phyloP scores from a whole-genome alignment of 1,140 invertebrate genomes.

The Pachypeltis micranthus region DNA sequence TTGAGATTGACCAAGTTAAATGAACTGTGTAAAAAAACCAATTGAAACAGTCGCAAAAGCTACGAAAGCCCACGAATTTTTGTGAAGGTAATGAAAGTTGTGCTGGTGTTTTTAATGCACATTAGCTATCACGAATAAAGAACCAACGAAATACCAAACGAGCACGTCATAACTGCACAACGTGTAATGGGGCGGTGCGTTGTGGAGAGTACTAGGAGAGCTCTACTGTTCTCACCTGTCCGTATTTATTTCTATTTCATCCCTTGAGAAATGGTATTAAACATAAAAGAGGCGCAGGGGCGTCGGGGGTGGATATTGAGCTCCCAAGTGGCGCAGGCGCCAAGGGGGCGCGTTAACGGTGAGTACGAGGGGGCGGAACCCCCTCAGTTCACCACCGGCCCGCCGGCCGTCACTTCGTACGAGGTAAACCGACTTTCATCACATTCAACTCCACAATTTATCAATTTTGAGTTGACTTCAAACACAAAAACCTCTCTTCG shows the following conservation, averaged over 20 bases:
- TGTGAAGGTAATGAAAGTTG: not conserved
- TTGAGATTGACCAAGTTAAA: too few relatives aligned
- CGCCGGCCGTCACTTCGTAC: not conserved
- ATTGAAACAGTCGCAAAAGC: too few relatives aligned
- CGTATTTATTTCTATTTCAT: not conserved
- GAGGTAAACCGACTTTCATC: not conserved
- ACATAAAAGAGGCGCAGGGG: not conserved
- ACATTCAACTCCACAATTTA: too few relatives aligned
- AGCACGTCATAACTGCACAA: too few relatives aligned
- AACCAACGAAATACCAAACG: too few relatives aligned
- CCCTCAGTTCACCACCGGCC: conserved; percentile 5
- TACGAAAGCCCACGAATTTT: too few relatives aligned
- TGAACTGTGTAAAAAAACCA: too few relatives aligned
- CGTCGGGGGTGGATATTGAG: not conserved
- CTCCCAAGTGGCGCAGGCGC: not conserved
- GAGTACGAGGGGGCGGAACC: not conserved
- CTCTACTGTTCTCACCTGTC: not conserved
- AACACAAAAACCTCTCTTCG: too few relatives aligned
- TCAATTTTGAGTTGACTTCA: too few relatives aligned
- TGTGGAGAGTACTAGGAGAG: not conserved
- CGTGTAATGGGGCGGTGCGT: not conserved
- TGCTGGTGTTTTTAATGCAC: not conserved
- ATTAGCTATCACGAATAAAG: too few relatives aligned
- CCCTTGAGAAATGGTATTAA: not conserved
- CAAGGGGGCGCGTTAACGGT: not conserved